Conservation (phyloP, 1,140 invertebrate genomes). For the Tetragnatha versicolor region DNA sequence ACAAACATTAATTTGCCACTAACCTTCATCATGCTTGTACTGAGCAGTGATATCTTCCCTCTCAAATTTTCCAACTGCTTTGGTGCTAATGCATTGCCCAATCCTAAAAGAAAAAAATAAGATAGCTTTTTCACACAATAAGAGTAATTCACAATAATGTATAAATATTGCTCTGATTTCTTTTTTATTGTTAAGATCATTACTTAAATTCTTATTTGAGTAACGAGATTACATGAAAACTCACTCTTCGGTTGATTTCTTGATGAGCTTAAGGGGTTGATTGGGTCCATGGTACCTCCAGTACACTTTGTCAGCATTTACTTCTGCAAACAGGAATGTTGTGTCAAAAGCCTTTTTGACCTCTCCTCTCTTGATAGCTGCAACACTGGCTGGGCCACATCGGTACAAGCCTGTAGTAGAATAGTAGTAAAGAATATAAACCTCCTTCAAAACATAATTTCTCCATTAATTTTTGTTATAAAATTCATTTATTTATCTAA, state of each 20-base stretch:
- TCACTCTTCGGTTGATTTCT: constrained; percentile 58
- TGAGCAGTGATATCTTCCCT: constrained; percentile 83
- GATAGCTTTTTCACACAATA: neutral
- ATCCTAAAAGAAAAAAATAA: constrained; percentile 69
- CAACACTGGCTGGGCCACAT: constrained; percentile 78
- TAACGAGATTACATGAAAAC: too few relatives aligned
- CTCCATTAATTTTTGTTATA: too few relatives aligned
- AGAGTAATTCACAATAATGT: neutral
- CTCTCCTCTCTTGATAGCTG: constrained; percentile 81
- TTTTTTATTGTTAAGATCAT: neutral
- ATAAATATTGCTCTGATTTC: neutral
- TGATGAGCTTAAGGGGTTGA: constrained; percentile 56
- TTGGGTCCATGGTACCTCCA: constrained; percentile 68
- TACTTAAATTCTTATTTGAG: neutral
- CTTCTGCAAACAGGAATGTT: constrained; percentile 81
- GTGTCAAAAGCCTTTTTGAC: constrained; percentile 80
- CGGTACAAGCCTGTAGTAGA: constrained; percentile 63
- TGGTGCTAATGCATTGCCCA: constrained; percentile 86
- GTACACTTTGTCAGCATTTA: constrained; percentile 80
- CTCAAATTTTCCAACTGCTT: constrained; percentile 79
- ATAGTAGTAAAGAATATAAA: neutral
- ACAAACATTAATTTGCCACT: neutral
- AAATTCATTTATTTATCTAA: too few relatives aligned
- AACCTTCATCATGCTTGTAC: constrained; percentile 85
- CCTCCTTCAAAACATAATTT: neutral